phyloP scores from a whole-genome alignment of 1,140 invertebrate genomes.

The Drosophila pachea region DNA sequence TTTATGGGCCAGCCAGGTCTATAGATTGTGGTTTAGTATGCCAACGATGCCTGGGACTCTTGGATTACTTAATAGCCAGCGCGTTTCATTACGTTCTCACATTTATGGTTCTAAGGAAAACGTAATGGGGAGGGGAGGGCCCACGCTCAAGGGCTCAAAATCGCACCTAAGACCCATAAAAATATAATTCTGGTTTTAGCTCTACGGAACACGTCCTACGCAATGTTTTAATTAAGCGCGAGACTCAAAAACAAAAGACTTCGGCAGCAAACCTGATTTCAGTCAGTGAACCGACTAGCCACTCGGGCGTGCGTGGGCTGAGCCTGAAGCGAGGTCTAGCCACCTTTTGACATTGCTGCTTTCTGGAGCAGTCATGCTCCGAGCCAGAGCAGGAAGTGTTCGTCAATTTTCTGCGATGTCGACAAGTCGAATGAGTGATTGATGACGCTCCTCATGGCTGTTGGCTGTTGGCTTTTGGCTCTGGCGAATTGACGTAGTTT shows the following conservation, averaged over 20 bases:
- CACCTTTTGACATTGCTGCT: constrained; percentile 54
- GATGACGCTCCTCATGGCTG: constrained; percentile 45
- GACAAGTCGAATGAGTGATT: constrained; percentile 57
- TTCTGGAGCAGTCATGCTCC: constrained; percentile 56
- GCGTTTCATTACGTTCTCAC: constrained; percentile 17
- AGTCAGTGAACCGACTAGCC: background rate
- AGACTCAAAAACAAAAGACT: constrained; percentile 50
- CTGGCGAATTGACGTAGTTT: constrained; percentile 65
- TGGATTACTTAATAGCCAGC: constrained; percentile 5
- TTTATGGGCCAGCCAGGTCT: constrained; percentile 27
- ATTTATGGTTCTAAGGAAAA: constrained; percentile 39
- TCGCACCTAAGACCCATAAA: constrained; percentile 35
- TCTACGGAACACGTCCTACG: background rate
- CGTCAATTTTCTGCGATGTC: constrained; percentile 44
- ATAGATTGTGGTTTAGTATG: constrained; percentile 50
- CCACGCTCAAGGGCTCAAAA: constrained; percentile 44
- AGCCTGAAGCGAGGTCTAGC: constrained; percentile 10
- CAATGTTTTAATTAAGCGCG: constrained; percentile 43
- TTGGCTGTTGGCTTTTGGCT: constrained; percentile 35
- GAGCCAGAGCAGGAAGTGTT: constrained; percentile 48
- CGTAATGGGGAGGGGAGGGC: constrained; percentile 1
- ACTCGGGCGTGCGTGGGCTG: constrained; percentile 22
- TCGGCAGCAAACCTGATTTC: constrained; percentile 48
- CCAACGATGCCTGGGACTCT: constrained; percentile 27
- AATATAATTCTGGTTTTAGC: constrained; percentile 10